phyloP scores from a whole-genome alignment of 2,113 vertebrate genomes.

The Pluvianellus socialis region DNA sequence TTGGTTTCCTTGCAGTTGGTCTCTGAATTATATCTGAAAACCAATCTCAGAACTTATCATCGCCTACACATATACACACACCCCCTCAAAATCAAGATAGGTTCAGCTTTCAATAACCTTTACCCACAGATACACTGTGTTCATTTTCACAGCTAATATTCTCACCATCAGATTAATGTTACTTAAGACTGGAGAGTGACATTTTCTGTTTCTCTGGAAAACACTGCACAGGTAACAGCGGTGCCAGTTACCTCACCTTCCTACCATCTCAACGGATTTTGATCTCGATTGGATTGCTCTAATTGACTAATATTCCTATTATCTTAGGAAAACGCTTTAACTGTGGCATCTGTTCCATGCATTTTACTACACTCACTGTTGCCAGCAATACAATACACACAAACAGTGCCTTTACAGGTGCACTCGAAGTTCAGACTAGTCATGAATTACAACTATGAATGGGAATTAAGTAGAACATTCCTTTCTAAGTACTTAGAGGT shows the following conservation, averaged over 20 bases:
- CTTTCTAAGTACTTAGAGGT: conserved; percentile 45
- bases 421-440: conserved; percentile 57
- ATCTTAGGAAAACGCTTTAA: neutral
- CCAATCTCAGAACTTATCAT: conserved; percentile 22
- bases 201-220: conserved; percentile 16
- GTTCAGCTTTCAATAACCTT: conserved; percentile 39
- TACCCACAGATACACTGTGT: neutral
- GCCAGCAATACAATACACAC: conserved; percentile 31
- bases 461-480: conserved; percentile 59
- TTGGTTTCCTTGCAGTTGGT: neutral
- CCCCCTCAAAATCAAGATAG: neutral
- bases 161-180: neutral
- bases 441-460: conserved; percentile 50
- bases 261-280: neutral
- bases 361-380: neutral
- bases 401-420: conserved; percentile 53
- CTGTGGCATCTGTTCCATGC: neutral
- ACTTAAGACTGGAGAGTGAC: neutral
- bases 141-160: neutral
- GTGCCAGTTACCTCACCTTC: neutral
- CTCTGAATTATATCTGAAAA: neutral
- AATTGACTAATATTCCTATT: neutral
- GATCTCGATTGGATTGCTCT: neutral
- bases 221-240: neutral
- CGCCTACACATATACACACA: neutral